Percentiles rank a stretch among this genome's conserved stretches.
These are phyloP conservation scores for Harmothoe impar DNA, from an alignment of 2,888 invertebrate species.

Conservation along the genomic window DNA sequence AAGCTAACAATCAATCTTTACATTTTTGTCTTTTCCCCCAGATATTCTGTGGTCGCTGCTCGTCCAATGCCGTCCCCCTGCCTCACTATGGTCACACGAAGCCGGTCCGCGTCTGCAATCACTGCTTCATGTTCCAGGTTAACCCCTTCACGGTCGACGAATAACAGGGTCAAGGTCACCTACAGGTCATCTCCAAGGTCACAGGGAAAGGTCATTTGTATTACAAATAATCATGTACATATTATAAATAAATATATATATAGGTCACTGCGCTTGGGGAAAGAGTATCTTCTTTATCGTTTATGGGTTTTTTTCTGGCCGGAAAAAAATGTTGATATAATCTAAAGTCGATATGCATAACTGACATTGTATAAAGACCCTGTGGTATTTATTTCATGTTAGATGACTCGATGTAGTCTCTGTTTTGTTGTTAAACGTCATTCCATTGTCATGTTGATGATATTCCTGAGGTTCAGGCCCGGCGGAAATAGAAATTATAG, in stretches of 20 bases:
- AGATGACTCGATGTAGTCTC: background rate
- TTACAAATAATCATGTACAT: conserved; percentile 17
- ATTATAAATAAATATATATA: background rate
- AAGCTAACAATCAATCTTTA: too few species aligned
- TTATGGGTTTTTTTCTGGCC: too few species aligned
- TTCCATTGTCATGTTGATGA: conserved; percentile 9
- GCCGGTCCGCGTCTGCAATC: conserved; percentile 96
- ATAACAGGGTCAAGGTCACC: conserved; percentile 59
- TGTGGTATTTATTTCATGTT: background rate
- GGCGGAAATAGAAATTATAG: background rate
- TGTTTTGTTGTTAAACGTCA: background rate
- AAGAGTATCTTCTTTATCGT: too few species aligned
- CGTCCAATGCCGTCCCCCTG: conserved; percentile 94
- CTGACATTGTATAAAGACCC: background rate
- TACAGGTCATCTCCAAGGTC: background rate
- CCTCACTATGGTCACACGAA: conserved; percentile 96
- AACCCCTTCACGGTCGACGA: conserved; percentile 85
- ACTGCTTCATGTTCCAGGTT: conserved; percentile 90
- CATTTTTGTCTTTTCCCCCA: too few species aligned
- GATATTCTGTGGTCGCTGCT: conserved; percentile 97
- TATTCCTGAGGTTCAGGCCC: background rate
- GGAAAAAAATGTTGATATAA: background rate
- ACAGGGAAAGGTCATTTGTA: conserved; percentile 7
- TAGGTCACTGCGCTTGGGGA: background rate
- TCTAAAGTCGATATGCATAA: background rate